phyloP scores from a whole-genome alignment of 2,888 invertebrate genomes.

The Megastigmus dorsalis region DNA sequence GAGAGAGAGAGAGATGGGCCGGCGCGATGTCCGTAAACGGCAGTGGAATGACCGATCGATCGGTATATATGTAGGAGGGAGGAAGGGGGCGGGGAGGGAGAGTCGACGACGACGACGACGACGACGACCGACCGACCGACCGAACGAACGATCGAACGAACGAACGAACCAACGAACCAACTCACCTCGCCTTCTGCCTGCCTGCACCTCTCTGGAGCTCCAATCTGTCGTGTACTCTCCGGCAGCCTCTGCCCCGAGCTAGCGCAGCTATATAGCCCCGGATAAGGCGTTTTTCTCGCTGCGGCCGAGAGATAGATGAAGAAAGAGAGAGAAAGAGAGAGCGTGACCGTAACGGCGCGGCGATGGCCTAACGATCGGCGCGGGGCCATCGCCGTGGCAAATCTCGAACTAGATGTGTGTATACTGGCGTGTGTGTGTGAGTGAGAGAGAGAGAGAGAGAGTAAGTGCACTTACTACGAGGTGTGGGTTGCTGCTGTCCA shows the following conservation, averaged over 20 bases:
- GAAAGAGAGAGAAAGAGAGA: not conserved
- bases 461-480: not conserved
- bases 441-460: not conserved
- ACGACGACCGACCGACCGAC: not conserved
- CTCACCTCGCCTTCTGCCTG: not conserved
- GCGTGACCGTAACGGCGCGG: constrained; percentile 1
- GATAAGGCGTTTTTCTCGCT: constrained; percentile 43
- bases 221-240: constrained; percentile 4
- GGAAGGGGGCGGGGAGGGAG: not conserved
- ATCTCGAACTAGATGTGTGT: not conserved
- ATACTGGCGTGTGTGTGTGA: not conserved
- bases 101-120: not conserved
- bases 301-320: not conserved
- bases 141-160: not conserved
- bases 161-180: not conserved
- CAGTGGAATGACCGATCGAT: constrained; percentile 55
- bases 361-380: constrained; percentile 19
- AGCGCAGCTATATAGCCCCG: no score
- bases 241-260: not conserved
- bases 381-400: constrained; percentile 12
- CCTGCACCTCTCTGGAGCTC: not conserved
- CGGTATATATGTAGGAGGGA: constrained; percentile 1
- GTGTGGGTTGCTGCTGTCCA: not conserved
- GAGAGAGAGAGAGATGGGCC: constrained; percentile 33
- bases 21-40: constrained; percentile 51